A percentile compares a stretch with the other conserved stretches of the same genome.
These are phyloP conservation scores for Malurus melanocephalus DNA, from an alignment of 2,113 vertebrate genomes.

Conservation along the genomic window DNA sequence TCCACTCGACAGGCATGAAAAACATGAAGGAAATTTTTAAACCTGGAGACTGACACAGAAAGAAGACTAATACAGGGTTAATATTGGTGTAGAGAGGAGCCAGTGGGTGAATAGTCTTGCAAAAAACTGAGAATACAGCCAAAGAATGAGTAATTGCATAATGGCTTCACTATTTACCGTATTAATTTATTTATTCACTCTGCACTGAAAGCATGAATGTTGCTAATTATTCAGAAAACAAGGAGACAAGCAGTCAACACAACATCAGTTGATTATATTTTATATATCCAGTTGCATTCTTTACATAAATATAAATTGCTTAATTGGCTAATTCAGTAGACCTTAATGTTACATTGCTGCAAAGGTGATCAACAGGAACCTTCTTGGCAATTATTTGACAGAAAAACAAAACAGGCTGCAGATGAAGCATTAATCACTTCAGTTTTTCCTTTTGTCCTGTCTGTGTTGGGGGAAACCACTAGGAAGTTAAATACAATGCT, in stretches of 20 bases:
- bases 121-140: neutral
- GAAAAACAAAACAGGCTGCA: constrained; percentile 5
- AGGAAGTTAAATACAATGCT: neutral
- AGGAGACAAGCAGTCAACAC: constrained; percentile 1
- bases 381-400: neutral
- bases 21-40: neutral
- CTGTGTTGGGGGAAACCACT: neutral
- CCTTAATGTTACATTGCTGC: constrained; percentile 13
- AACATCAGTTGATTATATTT: constrained; percentile 14
- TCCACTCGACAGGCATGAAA: neutral
- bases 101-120: neutral
- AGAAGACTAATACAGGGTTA: neutral
- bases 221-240: constrained; percentile 26
- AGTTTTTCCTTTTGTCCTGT: neutral
- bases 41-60: neutral
- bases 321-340: constrained; percentile 33
- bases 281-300: constrained; percentile 19
- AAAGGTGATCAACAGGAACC: constrained; percentile 35
- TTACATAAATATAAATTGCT: constrained; percentile 27
- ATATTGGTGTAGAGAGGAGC: neutral
- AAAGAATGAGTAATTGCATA: neutral
- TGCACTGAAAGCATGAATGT: neutral
- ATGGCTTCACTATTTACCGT: constrained; percentile 4
- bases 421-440: constrained; percentile 4
- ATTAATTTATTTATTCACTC: constrained; percentile 28